Conservation (phyloP, 1,140 invertebrate species). For the Panulirus ornatus region DNA sequence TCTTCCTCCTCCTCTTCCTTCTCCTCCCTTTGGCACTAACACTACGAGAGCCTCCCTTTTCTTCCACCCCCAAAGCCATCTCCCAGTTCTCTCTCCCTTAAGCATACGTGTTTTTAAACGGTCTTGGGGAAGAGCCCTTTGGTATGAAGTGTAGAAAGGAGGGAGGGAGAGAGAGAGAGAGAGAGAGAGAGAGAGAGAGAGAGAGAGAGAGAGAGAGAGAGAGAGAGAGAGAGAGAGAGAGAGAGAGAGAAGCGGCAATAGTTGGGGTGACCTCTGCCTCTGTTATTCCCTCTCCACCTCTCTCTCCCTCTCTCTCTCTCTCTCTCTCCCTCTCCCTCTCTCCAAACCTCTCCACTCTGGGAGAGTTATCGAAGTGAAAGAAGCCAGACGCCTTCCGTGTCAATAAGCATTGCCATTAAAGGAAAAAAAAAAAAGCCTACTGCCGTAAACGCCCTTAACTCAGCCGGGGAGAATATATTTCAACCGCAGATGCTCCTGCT, state of each 20-base stretch:
- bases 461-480: background rate
- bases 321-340: background rate
- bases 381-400: slow-evolving; percentile 26
- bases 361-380: slow-evolving; percentile 7
- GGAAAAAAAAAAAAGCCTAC: slow-evolving; percentile 9
- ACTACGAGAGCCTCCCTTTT: too few relatives aligned
- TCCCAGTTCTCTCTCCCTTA: too few relatives aligned
- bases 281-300: background rate
- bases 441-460: background rate
- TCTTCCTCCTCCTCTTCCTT: too few relatives aligned
- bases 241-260: background rate
- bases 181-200: background rate
- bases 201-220: background rate
- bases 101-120: too few relatives aligned
- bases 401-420: slow-evolving; percentile 34
- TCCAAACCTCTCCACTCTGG: background rate
- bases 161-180: background rate
- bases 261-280: slow-evolving; percentile 27
- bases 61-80: too few relatives aligned
- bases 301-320: background rate
- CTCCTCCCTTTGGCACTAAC: too few relatives aligned
- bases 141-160: too few relatives aligned
- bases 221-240: background rate
- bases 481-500: background rate
- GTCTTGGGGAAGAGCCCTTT: too few relatives aligned